Base-by-base conservation (phyloP, 2,888 invertebrate genomes). In the Spodoptera exigua region DNA sequence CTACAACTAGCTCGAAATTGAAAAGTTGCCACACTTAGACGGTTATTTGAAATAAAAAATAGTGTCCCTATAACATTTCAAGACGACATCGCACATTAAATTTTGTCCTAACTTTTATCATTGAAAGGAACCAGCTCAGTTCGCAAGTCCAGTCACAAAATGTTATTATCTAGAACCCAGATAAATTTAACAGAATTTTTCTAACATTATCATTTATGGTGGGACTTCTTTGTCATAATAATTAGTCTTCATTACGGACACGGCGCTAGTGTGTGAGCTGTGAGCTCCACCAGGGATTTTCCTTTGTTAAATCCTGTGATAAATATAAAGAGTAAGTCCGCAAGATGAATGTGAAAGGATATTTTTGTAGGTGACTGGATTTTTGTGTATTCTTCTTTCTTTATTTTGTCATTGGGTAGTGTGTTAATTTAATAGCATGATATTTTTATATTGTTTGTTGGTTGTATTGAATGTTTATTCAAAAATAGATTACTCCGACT, bases 231-330 rank as follows among this genome's bases (percentile, higher is more conserved):
- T 79, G 73, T 70, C 55, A 76, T 62, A 58, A 78, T 81, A 82
- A 84, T 84, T 84, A 84, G 74, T 83, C 84, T 82, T 83, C 79
- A 84, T 84, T 83, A 82, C 75, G 72, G 73, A 74, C 70, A 70
- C 75, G 70, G 72, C 67, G 72, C 79, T 81, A 70, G 76, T 80
- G 69, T 73, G 74, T 74, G 76, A 71, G 77, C 78, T 27, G 27
- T 27, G 27, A 27, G 76, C 79, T 76, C 76, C 74, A 78, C 79
- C 76, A 57, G 56, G 64, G 64, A 64, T 74, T 79, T 79, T 79
- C 80, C 76, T 82, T 83, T 83, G 83, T 82, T 80, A 76, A 77
- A 70, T 64, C 70, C 58, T 46, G 82, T 80, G 82, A 83, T 83
- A 83, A 83, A 83, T 82, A 82, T 70, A 77, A n/a, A 71, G 76